Base-by-base conservation (phyloP, 1,140 invertebrate species). In the Eumaeus atala region DNA sequence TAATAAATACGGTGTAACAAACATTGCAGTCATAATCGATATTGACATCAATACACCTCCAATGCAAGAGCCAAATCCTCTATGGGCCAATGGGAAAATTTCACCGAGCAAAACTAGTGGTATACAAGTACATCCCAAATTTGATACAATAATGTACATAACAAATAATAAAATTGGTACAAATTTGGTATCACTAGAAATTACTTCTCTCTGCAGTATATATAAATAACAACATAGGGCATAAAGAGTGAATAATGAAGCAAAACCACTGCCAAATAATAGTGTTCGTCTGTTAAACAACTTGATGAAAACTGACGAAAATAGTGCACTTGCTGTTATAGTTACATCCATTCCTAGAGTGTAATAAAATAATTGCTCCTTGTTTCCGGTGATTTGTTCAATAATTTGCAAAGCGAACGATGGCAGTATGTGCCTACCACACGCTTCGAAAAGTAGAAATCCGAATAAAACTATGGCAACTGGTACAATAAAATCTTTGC, bases 381-480 rank as follows among this genome's bases (percentile, higher is more conserved):
- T 44, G 12, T 5, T 14, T n/a, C 21, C 11, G 7, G 47, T 48
- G 0, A 48, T 18, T 18, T 48, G 17, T 12, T 48, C 47, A 28
- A 48, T 28, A 1, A 85, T 80, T 53, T 77, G 67, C 7, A 70
- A 51, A 4, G 82, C 82, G 51, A 76, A 83, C 0, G 77, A 74
- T 4, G 82, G 79, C 17, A 83, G 78, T 9, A 79, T 67, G 48
- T 85, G 79, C 35, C 80, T 67, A 2, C 82, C 80, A 51, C 71
- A 72, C 1, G 65, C 17, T 55, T 86, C 80, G 11, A 86, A 51
- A 0, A 86, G 40, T 1, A 76, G 18, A n/a, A 49, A 56, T n/a
- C 64, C 51, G 1, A 74, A 56, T 8, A 67, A 36, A 1, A 82
- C 66, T 9, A 86, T 77, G 6, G 73, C 34, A 0, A 72, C 9